Percentiles rank a stretch among this genome's conserved stretches.
Conservation (phyloP, 2,113 vertebrate species). For the Corythaeola cristata region DNA sequence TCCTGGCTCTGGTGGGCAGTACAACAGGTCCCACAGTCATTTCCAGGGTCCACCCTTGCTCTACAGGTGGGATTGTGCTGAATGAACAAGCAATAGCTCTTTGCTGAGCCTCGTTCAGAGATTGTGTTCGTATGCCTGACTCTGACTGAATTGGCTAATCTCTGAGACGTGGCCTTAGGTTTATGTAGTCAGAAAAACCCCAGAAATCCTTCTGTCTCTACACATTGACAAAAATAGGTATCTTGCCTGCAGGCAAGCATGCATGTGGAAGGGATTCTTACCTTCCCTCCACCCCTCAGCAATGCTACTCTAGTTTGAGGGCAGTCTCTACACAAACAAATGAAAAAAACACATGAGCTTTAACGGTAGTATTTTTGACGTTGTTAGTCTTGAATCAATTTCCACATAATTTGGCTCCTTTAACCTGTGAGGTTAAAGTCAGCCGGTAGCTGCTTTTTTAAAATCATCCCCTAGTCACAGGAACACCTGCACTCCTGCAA, state of each 20-base stretch:
- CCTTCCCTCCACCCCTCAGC: neutral
- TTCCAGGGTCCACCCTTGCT: neutral
- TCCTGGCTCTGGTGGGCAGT: neutral
- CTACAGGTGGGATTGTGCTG: neutral
- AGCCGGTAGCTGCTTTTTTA: neutral
- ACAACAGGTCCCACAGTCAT: neutral
- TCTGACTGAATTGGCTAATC: neutral
- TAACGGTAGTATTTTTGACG: neutral
- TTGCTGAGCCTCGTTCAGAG: neutral
- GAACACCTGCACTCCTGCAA: neutral
- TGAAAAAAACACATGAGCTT: neutral
- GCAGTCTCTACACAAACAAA: neutral
- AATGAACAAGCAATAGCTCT: neutral
- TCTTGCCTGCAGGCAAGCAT: neutral
- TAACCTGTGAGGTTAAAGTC: neutral
- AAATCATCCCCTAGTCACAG: neutral
- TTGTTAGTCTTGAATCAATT: neutral
- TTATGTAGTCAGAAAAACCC: neutral
- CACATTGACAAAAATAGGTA: neutral
- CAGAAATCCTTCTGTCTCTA: neutral
- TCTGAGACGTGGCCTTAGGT: neutral
- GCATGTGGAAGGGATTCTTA: neutral
- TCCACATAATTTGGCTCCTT: neutral
- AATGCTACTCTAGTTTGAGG: neutral
- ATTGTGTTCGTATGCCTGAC: fast-evolving